Evolutionary conservation across 1,140 invertebrate genomes (phyloP).

Genomic region (Chironomus tepperi): DNA sequence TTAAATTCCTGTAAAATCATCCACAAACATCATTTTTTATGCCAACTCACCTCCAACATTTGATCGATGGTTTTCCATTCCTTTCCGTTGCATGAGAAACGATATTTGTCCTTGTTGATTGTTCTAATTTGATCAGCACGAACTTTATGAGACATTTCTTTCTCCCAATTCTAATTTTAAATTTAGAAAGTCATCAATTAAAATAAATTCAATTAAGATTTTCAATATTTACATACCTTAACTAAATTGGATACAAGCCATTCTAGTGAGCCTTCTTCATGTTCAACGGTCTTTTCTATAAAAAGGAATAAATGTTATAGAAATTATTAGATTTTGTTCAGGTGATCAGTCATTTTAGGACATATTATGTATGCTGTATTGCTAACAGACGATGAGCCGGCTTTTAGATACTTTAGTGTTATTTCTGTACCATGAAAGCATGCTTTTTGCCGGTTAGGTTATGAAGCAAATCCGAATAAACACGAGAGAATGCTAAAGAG

Average conservation of each 20-base stretch:
- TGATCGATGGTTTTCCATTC: neutral
- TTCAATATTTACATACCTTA: neutral
- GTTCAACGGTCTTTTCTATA: neutral
- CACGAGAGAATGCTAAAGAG: too few relatives aligned
- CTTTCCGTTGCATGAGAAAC: neutral
- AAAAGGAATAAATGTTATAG: neutral
- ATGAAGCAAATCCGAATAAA: too few relatives aligned
- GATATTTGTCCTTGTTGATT: neutral
- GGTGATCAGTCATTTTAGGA: too few relatives aligned
- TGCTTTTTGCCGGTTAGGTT: too few relatives aligned
- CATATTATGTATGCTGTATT: too few relatives aligned
- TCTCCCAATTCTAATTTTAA: neutral
- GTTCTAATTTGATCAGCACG: slow-evolving; percentile 1
- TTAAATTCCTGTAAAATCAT: too few relatives aligned
- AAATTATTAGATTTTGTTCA: neutral
- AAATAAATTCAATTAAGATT: too few relatives aligned
- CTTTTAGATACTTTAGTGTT: too few relatives aligned
- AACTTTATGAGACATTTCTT: neutral
- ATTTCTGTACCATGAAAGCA: too few relatives aligned
- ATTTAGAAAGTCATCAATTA: too few relatives aligned
- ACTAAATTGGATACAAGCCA: neutral
- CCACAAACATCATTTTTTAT: too few relatives aligned
- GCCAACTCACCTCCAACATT: neutral
- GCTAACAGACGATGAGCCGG: too few relatives aligned
- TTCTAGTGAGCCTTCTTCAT: neutral